phyloP scores from a whole-genome alignment of 2,797 vertebrate genomes.

The Platyrinchus mystaceus region DNA sequence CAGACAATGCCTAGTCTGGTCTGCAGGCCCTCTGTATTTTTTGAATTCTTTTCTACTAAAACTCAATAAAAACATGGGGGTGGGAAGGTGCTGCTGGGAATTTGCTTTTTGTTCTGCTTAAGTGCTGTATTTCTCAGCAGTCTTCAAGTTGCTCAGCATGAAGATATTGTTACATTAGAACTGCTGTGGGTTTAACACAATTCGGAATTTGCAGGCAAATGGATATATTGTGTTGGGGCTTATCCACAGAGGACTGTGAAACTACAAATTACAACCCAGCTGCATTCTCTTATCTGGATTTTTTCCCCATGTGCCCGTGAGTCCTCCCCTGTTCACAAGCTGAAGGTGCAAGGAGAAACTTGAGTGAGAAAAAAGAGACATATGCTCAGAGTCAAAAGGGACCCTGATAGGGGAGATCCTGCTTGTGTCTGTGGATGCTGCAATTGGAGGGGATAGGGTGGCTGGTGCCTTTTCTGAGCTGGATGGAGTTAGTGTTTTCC shows the following conservation, averaged over 20 bases:
- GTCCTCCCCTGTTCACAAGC: not conserved
- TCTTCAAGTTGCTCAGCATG: conserved; percentile 71
- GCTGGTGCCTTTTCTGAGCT: not conserved
- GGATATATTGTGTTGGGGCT: conserved; percentile 71
- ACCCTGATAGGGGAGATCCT: not conserved
- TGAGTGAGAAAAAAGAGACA: not conserved
- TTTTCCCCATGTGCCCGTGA: not conserved
- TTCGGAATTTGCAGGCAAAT: conserved; percentile 74
- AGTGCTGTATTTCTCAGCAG: conserved; percentile 73
- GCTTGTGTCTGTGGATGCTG: accelerated
- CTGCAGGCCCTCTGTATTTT: conserved; percentile 61
- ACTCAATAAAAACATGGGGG: conserved; percentile 69
- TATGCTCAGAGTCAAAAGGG: not conserved
- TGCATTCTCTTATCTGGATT: conserved; percentile 55
- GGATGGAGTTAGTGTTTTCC: not conserved
- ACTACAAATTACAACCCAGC: conserved; percentile 68
- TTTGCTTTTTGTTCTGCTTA: conserved; percentile 73
- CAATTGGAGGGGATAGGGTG: not conserved
- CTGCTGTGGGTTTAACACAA: conserved; percentile 70
- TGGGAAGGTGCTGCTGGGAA: conserved; percentile 71
- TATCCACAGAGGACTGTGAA: conserved; percentile 68
- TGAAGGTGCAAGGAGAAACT: not conserved
- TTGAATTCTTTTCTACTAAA: conserved; percentile 66
- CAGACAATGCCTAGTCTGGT: conserved; percentile 62
- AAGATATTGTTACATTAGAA: conserved; percentile 71